A percentile compares a stretch with the other conserved stretches of the same genome.
phyloP scores from a whole-genome alignment of 2,113 vertebrate species.

The Aldabrachelys gigantea region DNA sequence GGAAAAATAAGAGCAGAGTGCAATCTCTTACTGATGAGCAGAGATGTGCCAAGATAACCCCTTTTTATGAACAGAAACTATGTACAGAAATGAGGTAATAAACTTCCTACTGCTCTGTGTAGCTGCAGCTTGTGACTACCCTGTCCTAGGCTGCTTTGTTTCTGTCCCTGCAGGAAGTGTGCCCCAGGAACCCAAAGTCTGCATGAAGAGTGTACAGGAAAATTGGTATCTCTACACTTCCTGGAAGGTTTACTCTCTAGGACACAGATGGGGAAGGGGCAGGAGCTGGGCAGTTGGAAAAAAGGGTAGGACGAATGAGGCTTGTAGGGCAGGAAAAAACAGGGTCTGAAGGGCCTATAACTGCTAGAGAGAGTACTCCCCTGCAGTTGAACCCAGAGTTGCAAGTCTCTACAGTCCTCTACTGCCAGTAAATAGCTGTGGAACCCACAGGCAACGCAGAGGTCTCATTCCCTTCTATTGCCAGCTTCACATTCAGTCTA shows the following conservation, averaged over 20 bases:
- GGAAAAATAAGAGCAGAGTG: not conserved
- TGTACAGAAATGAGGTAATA: no score
- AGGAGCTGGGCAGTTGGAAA: not conserved
- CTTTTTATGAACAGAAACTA: no score
- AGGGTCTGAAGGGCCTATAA: not conserved
- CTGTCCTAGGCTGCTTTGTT: no score
- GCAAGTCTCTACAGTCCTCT: not conserved
- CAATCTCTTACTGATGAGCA: no score
- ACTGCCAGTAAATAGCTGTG: fast-evolving
- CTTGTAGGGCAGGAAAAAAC: not conserved
- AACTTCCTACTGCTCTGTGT: no score
- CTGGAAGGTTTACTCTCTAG: not conserved
- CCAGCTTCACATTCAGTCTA: not conserved
- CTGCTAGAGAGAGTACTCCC: not conserved
- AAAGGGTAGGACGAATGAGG: not conserved
- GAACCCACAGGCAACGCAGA: not conserved
- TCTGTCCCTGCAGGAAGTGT: no score
- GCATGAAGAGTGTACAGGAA: not conserved
- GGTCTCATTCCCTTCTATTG: not conserved
- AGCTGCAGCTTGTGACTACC: no score
- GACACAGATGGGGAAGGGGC: not conserved
- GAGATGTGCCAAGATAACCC: no score
- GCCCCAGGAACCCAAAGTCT: no score
- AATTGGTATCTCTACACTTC: not conserved
- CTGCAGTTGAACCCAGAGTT: not conserved